phyloP scores from a whole-genome alignment of 2,797 vertebrate genomes.

The Artibeus lituratus region DNA sequence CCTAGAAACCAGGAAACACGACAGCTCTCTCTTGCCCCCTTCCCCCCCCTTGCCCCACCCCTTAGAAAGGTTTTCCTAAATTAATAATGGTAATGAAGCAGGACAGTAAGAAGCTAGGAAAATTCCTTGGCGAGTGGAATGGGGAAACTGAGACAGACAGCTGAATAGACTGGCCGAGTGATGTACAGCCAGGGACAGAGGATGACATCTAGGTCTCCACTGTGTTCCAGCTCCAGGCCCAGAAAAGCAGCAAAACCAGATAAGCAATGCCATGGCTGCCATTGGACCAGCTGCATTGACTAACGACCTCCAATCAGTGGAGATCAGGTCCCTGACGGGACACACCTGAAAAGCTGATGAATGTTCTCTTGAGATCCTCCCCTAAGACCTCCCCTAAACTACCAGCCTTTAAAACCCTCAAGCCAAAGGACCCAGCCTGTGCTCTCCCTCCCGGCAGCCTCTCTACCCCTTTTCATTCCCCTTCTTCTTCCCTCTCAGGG shows the following conservation, averaged over 20 bases:
- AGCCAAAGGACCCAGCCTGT: not conserved
- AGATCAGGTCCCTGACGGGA: not conserved
- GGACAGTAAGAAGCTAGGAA: not conserved
- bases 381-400: not conserved
- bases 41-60: no score
- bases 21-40: not conserved
- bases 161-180: no score
- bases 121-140: not conserved
- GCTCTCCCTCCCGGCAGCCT: not conserved
- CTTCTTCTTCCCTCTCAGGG: not conserved
- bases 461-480: no score
- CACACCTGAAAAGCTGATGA: not conserved
- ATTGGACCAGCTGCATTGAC: rapidly evolving
- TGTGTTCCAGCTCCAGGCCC: not conserved
- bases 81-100: not conserved
- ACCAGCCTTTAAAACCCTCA: not conserved
- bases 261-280: not conserved
- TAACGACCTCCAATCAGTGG: no score
- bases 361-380: not conserved
- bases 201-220: not conserved
- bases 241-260: not conserved
- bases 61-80: not conserved
- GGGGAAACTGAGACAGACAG: not conserved
- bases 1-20: rapidly evolving
- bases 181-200: not conserved